Evolutionary conservation across 2,888 invertebrate species (phyloP), one percentile per base, ranked within the genome.

Genomic region (Caradrina kadenii): DNA sequence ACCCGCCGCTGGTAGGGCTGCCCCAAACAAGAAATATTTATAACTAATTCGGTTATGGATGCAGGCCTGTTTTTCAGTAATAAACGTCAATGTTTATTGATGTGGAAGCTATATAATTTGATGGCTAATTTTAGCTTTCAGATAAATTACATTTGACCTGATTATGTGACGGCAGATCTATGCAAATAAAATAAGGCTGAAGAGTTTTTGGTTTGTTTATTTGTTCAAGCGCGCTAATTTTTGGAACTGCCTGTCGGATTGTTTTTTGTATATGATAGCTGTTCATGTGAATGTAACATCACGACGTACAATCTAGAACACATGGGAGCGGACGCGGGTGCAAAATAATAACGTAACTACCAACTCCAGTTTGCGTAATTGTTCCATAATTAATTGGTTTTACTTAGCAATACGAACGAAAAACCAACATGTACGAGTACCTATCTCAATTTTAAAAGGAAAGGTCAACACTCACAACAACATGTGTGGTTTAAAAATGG

Each of bases 1-100:
- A 71, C 68, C 80, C 67, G 67, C 1, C 17, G 19, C 39, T 13
- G 39, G 19, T 59, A 83, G 84, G 85, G 83, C 52, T 83, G 85
- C 61, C 74, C 54, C 69, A n/a, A 8, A 26, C 13, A 15, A 49
- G 8, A 17, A 69, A 80, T 64, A 80, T 64, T 65, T 65, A 55
- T 63, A 62, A 35, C 45, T 60, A 48, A 5, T 42, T 22, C 50
- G 31, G 48, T 69, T 69, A 62, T 67, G 45, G 21, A 68, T 53
- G 50, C 63, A 74, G 54, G 49, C 49, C 63, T 49, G 59, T 49
- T 55, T 64, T 63, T 74, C 15, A 35, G 48, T 67, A 56, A 35
- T 61, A 54, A 67, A 60, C 35, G 42, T 17, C 52, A 31, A 49
- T 55, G 49, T 50, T 67, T 60, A 66, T 75, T 65, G 61, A 45